Base-by-base conservation (phyloP, 2,888 invertebrate genomes). In the Isotomurus palustris region DNA sequence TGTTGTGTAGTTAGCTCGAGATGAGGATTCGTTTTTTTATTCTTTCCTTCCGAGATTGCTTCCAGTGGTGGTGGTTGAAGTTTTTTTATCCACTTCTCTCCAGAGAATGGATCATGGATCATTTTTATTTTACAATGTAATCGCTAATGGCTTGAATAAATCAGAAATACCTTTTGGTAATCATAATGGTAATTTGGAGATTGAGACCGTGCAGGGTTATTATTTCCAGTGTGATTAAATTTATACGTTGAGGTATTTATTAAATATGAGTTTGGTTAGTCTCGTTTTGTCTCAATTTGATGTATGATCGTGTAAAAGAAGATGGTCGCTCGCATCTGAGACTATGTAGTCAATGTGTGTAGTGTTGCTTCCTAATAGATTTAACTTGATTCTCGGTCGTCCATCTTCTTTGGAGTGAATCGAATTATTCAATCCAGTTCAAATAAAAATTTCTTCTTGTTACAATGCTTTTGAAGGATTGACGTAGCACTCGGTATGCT, bases 161-260 rank as follows among this genome's bases (percentile, higher is more conserved):
- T 47, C 29, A n/a, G 29, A 47, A 47, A 47, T 47, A 47, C 47
- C 47, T 47, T 29, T 47, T 4, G 47, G 47, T 47, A 47, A 47
- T 47, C 47, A 47, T 47, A 43, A 43, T 43, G 43, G 43, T 43
- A 43, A 43, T 22, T 43, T 43, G 43, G 43, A 43, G n/a, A n/a
- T n/a, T n/a, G n/a, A n/a, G 43, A 12, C 43, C 43, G 8, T 14
- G 12, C 24, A 24, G 21, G 14, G 43, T 43, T 43, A 43, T 43
- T 43, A 43, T 43, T n/a, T n/a, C n/a, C n/a, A n/a, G n/a, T n/a
- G n/a, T n/a, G n/a, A 43, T 43, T 43, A 43, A 43, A 43, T 43
- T 43, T 43, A 43, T 43, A 43, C 43, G n/a, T n/a, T n/a, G n/a
- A 43, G 43, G 43, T 43, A 43, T 43, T 43, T 43, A 43, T 43